Evolutionary conservation across 2,797 vertebrate genomes (phyloP).

Genomic region (Ceryle rudis): DNA sequence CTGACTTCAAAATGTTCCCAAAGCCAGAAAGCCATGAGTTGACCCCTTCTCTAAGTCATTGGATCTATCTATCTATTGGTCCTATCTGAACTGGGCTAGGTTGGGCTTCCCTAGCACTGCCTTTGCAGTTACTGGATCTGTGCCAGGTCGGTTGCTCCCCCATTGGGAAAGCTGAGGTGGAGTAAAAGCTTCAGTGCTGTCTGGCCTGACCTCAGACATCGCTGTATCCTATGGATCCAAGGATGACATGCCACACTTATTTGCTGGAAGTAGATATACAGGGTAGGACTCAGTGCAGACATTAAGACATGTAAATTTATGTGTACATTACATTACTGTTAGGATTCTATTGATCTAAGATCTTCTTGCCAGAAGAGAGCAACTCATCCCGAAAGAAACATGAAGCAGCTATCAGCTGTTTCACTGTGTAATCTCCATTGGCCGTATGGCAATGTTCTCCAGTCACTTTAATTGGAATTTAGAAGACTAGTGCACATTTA

Average conservation of each 20-base stretch:
- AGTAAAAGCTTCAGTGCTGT: neutral
- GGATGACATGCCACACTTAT: neutral
- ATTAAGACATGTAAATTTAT: neutral
- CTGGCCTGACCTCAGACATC: neutral
- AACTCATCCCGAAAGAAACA: neutral
- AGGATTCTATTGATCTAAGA: neutral
- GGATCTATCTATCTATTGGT: too few species aligned
- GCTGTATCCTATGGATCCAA: neutral
- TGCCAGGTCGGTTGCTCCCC: neutral
- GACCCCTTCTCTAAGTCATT: neutral
- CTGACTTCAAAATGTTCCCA: neutral
- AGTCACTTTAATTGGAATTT: neutral
- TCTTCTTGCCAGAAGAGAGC: neutral
- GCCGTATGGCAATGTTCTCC: neutral
- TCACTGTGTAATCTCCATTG: neutral
- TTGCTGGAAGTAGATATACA: neutral
- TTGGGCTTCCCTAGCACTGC: neutral
- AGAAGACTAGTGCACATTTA: neutral
- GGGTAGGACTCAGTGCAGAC: neutral
- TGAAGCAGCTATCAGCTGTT: neutral
- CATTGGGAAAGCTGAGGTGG: neutral
- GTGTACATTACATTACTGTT: neutral
- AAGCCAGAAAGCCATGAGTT: neutral
- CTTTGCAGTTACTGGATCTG: neutral
- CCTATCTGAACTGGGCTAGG: neutral